These are phyloP conservation scores for Philonicus albiceps DNA, from an alignment of 2,888 invertebrate species.

Conservation along the genomic window DNA sequence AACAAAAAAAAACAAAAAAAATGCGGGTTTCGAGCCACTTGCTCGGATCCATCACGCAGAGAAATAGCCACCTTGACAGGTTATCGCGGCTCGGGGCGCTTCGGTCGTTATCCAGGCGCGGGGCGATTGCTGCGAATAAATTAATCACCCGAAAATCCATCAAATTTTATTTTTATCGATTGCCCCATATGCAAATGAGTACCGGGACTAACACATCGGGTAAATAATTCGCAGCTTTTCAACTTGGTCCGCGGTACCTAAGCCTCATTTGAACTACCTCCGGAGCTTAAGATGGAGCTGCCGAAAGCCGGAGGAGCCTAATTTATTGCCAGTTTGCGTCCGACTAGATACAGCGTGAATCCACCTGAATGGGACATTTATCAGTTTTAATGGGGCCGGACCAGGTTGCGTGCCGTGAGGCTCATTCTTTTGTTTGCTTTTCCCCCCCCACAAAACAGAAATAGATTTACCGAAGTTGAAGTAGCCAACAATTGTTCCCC, in stretches of 20 bases:
- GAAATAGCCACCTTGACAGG: slow-evolving; percentile 23
- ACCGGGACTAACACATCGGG: slow-evolving; percentile 1
- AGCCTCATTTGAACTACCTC: not conserved
- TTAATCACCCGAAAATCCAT: slow-evolving; percentile 34
- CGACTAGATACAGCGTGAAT: slow-evolving; percentile 9
- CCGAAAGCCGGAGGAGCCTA: slow-evolving; percentile 10
- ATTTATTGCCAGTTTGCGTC: slow-evolving; percentile 15
- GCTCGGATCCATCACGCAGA: slow-evolving; percentile 7
- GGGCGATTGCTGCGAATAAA: not conserved
- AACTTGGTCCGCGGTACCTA: not conserved
- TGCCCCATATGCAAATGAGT: slow-evolving; percentile 25
- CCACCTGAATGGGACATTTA: slow-evolving; percentile 21
- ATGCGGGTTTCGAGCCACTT: not conserved
- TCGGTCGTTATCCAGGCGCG: not conserved
- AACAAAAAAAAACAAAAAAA: not conserved
- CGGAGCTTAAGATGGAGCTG: not conserved
- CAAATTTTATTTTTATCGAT: slow-evolving; percentile 38
- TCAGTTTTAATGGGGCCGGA: not conserved
- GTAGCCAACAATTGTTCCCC: not conserved
- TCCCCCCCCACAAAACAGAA: not conserved
- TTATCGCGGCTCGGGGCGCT: not conserved
- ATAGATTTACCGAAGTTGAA: slow-evolving; percentile 3
- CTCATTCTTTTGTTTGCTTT: slow-evolving; percentile 1
- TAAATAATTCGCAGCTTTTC: slow-evolving; percentile 35
- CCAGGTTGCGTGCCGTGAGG: not conserved